Conservation (phyloP, 2,797 vertebrate species). For the Urocyon cinereoargenteus region DNA sequence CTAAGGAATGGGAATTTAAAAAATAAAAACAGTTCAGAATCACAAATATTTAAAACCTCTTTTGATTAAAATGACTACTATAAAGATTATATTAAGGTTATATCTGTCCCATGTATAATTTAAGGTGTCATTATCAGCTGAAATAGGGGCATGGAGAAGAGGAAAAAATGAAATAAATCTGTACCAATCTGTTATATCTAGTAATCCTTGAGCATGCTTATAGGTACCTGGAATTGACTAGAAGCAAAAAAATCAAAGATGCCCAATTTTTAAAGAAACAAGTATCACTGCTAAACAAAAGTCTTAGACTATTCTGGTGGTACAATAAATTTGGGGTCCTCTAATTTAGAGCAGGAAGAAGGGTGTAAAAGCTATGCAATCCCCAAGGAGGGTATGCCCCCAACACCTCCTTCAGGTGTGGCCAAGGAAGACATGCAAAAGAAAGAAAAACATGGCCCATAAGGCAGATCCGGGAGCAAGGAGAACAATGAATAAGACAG, state of each 20-base stretch:
- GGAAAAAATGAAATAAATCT: not conserved
- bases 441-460: not conserved
- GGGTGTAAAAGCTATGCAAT: not conserved
- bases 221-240: not conserved
- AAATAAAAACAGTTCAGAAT: not conserved
- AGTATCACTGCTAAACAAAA: not conserved
- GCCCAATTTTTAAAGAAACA: slow-evolving; percentile 1
- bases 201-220: not conserved
- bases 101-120: not conserved
- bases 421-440: not conserved
- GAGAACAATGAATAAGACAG: not conserved
- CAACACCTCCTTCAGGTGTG: not conserved
- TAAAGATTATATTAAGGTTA: not conserved
- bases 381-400: not conserved
- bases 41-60: not conserved
- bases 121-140: not conserved
- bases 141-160: not conserved
- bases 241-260: not conserved
- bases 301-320: not conserved
- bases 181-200: not conserved
- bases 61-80: not conserved
- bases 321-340: not conserved
- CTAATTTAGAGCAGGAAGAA: not conserved
- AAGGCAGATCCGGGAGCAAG: not conserved
- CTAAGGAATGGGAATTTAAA: slow-evolving; percentile 21